Base-by-base conservation (phyloP, 2,888 invertebrate species). In the Tinea semifulvella region DNA sequence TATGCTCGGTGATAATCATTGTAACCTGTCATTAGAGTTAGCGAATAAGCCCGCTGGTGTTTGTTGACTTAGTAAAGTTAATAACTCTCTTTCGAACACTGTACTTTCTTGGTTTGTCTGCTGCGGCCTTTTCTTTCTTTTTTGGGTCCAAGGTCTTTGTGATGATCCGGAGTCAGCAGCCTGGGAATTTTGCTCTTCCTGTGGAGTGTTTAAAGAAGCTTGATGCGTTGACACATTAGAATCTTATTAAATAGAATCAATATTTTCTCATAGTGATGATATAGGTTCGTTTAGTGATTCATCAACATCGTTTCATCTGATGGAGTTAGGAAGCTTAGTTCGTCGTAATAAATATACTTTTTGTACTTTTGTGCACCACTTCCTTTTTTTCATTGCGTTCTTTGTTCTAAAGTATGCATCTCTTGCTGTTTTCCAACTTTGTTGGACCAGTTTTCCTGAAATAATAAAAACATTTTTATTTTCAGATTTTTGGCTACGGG, bases 381-480 rank as follows among this genome's bases (percentile, higher is more conserved):
- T 50, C 52, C 53, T 45, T 40, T 52, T 53, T 47, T 47, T 49
- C 18, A 47, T 51, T 17, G 44, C 45, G 7, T 20, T 46, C 42
- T 50, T 54, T 47, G 46, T 48, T 49, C 49, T 50, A 31, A 52
- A 48, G 18, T 31, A 51, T n/a, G 48, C 48, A 19, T 51, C 53
- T 18, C 48, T 18, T 26, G 52, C 50, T 43, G 52, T 49, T 51
- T 48, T 52, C 54, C 53, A 51, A 20, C 52, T 44, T 44, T 52
- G 52, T 36, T 48, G 50, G 6, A 54, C 31, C n/a, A 47, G 45
- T 52, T 53, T 53, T 44, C 25, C 51, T 53, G 51, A 43, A 52
- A 52, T 36, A 49, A 22, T 22, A 7, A 22, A 7, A 22, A 22
- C 22, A 22, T 22, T 44, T 45, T 45, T 42, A 45, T 39, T 50